Evolutionary conservation across 1,140 invertebrate genomes (phyloP), one percentile per base, ranked within the genome.

Genomic region (Nylanderia fulva): DNA sequence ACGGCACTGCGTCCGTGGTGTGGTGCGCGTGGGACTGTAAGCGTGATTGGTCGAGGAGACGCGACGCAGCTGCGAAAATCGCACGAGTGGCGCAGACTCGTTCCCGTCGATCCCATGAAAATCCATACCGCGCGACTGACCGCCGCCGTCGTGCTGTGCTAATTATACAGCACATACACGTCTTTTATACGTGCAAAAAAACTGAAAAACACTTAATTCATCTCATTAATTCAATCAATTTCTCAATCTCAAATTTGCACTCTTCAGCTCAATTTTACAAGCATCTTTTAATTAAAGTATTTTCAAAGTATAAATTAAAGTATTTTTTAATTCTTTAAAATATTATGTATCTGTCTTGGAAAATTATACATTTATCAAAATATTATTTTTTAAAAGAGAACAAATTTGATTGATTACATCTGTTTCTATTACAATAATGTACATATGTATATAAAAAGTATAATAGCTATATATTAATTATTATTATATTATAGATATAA

Each of bases 21-120:
- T 68, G 27, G 74, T 15, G 79, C 15, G 42, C 63, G 64, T 68
- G 61, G 42, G 42, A 69, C 42, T 45, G 18, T 18, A 58, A 76
- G 66, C 54, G 56, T 36, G 76, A 90, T 85, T 90, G 87, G 85
- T 75, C 48, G 66, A 69, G 13, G 24, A 39, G 63, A 13, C 60
- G 64, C 86, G 69, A 27, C 21, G 60, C 66, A 84, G 66, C 64
- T 68, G 71, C 21, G 84, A 92, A 48, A 48, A 91, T 83, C 87
- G 75, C 86, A 89, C 84, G 80, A 86, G 79, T 90, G 91, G 90
- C 92, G 93, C 90, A 91, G 88, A 75, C 89, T 92, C 86, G 61
- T 86, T 84, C 72, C 75, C 64, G 36, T 86, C 86, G 86, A 86
- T 82, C 52, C 83, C 76, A 77, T 79, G 90, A 93, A 94, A 94